phyloP scores from a whole-genome alignment of 2,797 vertebrate genomes.

The Emydoidea blandingii region DNA sequence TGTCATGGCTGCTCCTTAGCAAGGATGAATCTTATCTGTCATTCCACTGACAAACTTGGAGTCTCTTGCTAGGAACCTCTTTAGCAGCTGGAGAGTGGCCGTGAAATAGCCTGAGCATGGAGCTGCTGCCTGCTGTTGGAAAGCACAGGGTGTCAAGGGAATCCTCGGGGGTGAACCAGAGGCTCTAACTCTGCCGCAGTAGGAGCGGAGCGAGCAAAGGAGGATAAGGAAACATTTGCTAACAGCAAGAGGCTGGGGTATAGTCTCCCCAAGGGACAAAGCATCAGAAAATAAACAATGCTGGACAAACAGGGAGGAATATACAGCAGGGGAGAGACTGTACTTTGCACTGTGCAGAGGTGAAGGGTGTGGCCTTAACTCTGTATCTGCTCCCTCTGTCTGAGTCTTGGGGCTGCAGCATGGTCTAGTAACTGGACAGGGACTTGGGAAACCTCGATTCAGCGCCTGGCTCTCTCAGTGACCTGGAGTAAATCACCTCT shows the following conservation, averaged over 20 bases:
- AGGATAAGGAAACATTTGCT: neutral
- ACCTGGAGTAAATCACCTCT: neutral
- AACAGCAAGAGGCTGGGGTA: neutral
- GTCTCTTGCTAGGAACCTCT: neutral
- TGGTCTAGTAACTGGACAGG: neutral
- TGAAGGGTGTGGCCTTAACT: neutral
- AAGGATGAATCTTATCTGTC: neutral
- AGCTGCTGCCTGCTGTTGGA: rapidly evolving
- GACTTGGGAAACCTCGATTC: neutral
- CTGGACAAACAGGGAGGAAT: neutral
- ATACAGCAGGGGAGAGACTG: neutral
- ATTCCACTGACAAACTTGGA: neutral
- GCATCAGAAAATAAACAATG: neutral
- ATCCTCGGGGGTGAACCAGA: rapidly evolving
- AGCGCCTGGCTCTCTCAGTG: neutral
- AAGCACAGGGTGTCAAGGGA: neutral
- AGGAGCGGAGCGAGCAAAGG: neutral
- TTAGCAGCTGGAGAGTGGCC: neutral
- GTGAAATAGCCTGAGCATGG: rapidly evolving
- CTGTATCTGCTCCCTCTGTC: neutral
- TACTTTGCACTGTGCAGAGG: neutral
- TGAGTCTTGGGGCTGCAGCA: neutral
- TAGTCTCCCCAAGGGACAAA: rapidly evolving
- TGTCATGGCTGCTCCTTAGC: neutral
- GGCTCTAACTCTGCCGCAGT: neutral